Base-by-base conservation (phyloP, 2,888 invertebrate genomes). In the Eupithecia dodoneata region DNA sequence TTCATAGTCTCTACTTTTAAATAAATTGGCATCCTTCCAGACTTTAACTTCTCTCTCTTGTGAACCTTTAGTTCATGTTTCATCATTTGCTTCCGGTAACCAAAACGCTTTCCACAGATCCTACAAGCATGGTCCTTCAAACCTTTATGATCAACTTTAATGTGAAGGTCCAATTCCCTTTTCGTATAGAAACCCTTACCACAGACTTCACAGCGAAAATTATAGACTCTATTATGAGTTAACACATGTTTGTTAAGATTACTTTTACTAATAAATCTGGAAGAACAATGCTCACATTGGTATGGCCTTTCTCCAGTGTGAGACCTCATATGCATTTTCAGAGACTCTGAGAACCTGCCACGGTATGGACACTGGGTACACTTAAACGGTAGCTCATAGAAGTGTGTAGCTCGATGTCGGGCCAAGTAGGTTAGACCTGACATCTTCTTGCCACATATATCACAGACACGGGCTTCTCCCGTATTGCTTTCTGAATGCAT, bases 271-370 rank as follows among this genome's bases (percentile, higher is more conserved):
- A 92, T 89, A 84, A 93, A 94, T 67, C 90, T 85, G 2, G 89
- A 85, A 3, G 94, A 90, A 76, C 95, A 95, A 76, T 90, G 85
- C 0, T 89, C 79, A 79, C 95, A 95, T 81, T 92, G 91, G 70
- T 94, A 94, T 0, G 93, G 93, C 75, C 90, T 93, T 74, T 94
- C 94, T 0, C 94, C 94, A 0, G 94, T 94, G 70, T 95, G 95
- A 0, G 87, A 82, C 9, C 93, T 87, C 94, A 95, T 94, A 52
- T 95, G 95, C 90, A 93, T 89, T 83, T 92, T 94, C 2, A 95
- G 79, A 0, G 92, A 92, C 75, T 93, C 92, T 0, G 84, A 86
- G 80, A 92, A 93, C 59, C 95, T 85, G 5, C 94, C 95, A 75
- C 87, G 88, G 78, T 94, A 95, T 0, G 95, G 94, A 80, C 94